Percentiles rank a stretch among this genome's conserved stretches.
These are phyloP conservation scores for Lochmaea crataegi DNA, from an alignment of 2,888 invertebrate species.

Conservation along the genomic window DNA sequence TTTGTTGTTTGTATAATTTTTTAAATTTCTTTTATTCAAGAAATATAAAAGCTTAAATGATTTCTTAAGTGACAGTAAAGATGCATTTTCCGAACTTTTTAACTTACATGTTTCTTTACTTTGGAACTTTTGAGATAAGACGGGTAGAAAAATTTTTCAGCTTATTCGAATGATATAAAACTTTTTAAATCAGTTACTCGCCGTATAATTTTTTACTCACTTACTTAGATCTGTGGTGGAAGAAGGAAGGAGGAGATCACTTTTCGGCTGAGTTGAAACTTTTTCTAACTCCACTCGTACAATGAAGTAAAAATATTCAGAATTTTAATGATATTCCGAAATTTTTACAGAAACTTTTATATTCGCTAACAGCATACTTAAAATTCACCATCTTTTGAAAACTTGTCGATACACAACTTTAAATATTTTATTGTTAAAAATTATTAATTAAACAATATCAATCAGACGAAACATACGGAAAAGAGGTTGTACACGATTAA, in stretches of 20 bases:
- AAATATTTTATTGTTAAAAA: neutral
- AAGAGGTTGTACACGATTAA: constrained; percentile 45
- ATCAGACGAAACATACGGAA: constrained; percentile 37
- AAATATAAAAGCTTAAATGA: constrained; percentile 20
- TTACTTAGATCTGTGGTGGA: constrained; percentile 29
- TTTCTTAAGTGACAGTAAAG: constrained; percentile 16
- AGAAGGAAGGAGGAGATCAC: constrained; percentile 11
- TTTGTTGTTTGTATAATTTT: constrained; percentile 9
- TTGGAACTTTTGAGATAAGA: constrained; percentile 51
- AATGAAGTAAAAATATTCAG: constrained; percentile 20
- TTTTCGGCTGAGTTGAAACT: constrained; percentile 22
- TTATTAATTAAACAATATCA: constrained; percentile 29
- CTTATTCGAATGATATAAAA: constrained; percentile 52
- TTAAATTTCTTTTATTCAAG: no score
- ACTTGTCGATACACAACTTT: neutral
- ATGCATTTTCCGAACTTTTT: constrained; percentile 44
- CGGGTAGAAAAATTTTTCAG: constrained; percentile 43
- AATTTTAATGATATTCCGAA: constrained; percentile 20
- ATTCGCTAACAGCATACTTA: neutral
- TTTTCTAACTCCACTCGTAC: constrained; percentile 10
- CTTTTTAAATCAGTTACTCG: constrained; percentile 49
- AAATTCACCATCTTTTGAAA: neutral
- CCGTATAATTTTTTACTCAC: constrained; percentile 48
- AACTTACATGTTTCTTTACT: constrained; percentile 51
- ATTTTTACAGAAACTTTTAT: neutral